Evolutionary conservation across 2,888 invertebrate species (phyloP), one percentile per base, ranked within the genome.

Genomic region (Pemphredon lugubris): DNA sequence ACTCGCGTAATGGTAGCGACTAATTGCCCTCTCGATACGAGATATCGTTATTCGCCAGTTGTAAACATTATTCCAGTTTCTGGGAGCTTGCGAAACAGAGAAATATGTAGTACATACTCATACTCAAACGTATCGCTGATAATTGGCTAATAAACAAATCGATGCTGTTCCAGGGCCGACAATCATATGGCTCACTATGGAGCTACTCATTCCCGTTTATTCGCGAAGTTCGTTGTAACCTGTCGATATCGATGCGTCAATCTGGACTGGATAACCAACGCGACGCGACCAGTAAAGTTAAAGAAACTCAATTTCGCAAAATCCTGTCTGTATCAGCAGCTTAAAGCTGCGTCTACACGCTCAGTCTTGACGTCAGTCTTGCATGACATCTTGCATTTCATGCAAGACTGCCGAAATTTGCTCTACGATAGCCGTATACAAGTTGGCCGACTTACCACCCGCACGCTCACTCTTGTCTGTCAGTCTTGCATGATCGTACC

Each of bases 1-100:
- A 37, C 14, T 11, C 37, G 13, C 16, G 16, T 14, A 14, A 44
- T 18, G 16, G 51, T 2, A 42, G 48, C 13, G 9, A 45, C 37
- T 47, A 57, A 57, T 37, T 21, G 13, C 16, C 1, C 30, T n/a
- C 6, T n/a, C n/a, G n/a, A n/a, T n/a, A n/a, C n/a, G n/a, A n/a
- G n/a, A 2, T n/a, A 42, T 42, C 21, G 26, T 5, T 13, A 42
- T 54, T 32, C 7, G 2, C 32, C 13, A 20, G 32, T 0, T 30
- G 9, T 11, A 42, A 30, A 30, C 18, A 23, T 23, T n/a, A 11
- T 3, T 45, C 9, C 1, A n/a, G 1, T 45, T 21, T 11, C 9
- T 11, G 34, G 4, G n/a, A 20, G 20, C 23, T 20, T 47, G 16
- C 30, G 11, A n/a, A 30, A 14, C 16, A 16, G 5, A 16, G 34